Evolutionary conservation across 2,888 invertebrate genomes (phyloP).

Genomic region (Clostera curtula): DNA sequence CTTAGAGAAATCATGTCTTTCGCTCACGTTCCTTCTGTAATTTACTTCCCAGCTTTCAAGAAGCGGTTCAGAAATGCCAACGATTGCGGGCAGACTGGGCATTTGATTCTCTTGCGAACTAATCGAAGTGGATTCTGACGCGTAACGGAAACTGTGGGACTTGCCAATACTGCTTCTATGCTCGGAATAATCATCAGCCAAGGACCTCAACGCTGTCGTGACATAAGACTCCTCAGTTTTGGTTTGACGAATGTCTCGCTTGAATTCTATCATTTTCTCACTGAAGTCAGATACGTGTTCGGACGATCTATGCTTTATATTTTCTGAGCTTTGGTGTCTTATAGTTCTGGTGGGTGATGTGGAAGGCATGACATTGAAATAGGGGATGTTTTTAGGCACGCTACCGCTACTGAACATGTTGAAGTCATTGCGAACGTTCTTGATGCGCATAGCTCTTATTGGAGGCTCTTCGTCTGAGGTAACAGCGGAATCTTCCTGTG

Average conservation of each 20-base stretch:
- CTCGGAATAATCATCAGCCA: slow-evolving; percentile 62
- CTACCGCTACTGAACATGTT: slow-evolving; percentile 54
- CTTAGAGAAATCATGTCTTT: slow-evolving; percentile 55
- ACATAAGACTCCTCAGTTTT: slow-evolving; percentile 56
- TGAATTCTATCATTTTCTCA: slow-evolving; percentile 43
- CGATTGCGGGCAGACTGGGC: slow-evolving; percentile 69
- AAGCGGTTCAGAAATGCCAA: slow-evolving; percentile 67
- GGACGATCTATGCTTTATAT: slow-evolving; percentile 55
- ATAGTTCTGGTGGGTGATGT: slow-evolving; percentile 53
- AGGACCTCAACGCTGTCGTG: slow-evolving; percentile 49
- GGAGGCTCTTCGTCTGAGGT: slow-evolving; percentile 54
- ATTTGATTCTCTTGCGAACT: slow-evolving; percentile 67
- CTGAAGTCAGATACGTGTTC: slow-evolving; percentile 52
- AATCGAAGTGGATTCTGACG: slow-evolving; percentile 66
- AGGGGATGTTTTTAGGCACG: slow-evolving; percentile 63
- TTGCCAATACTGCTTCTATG: slow-evolving; percentile 78
- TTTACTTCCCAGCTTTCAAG: slow-evolving; percentile 71
- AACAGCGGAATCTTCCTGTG: slow-evolving; percentile 45
- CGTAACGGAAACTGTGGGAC: slow-evolving; percentile 81
- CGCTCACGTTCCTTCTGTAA: slow-evolving; percentile 60
- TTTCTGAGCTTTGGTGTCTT: slow-evolving; percentile 60
- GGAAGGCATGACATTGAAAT: slow-evolving; percentile 52
- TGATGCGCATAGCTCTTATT: slow-evolving; percentile 49
- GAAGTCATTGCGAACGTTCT: slow-evolving; percentile 47
- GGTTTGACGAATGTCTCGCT: slow-evolving; percentile 42